phyloP scores from a whole-genome alignment of 2,888 invertebrate species.

The Pammene fasciana region DNA sequence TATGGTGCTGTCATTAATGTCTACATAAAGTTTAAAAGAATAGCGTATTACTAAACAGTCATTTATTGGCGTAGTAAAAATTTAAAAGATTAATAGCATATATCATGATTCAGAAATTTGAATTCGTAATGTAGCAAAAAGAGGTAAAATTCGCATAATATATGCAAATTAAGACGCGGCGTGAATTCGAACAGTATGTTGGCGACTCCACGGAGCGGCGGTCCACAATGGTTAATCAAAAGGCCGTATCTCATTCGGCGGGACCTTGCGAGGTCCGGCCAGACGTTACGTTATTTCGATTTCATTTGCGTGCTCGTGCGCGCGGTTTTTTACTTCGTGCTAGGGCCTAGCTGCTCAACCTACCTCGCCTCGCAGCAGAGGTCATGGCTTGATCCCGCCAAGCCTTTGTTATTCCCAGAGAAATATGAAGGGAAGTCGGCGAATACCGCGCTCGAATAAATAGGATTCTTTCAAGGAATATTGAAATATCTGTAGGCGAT shows the following conservation, averaged over 20 bases:
- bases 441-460: slow-evolving; percentile 66
- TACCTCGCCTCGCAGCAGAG: slow-evolving; percentile 61
- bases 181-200: slow-evolving; percentile 39
- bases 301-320: slow-evolving; percentile 82
- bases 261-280: slow-evolving; percentile 62
- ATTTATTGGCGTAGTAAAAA: slow-evolving; percentile 42
- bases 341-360: slow-evolving; percentile 47
- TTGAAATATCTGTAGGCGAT: slow-evolving; percentile 78
- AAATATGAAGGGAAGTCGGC: slow-evolving; percentile 74
- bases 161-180: slow-evolving; percentile 44
- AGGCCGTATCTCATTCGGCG: slow-evolving; percentile 76
- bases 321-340: slow-evolving; percentile 67
- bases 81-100: slow-evolving; percentile 45
- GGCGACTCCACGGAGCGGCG: slow-evolving; percentile 62
- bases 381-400: slow-evolving; percentile 72
- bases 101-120: slow-evolving; percentile 31
- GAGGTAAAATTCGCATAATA: slow-evolving; percentile 43
- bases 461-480: slow-evolving; percentile 76
- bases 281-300: slow-evolving; percentile 79
- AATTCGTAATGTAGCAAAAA: slow-evolving; percentile 40
- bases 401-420: slow-evolving; percentile 75
- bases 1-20: neutral
- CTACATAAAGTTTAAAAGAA: slow-evolving; percentile 43
- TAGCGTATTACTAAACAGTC: slow-evolving; percentile 43
- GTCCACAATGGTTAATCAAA: slow-evolving; percentile 81